These are phyloP conservation scores for Frankliniella intonsa DNA, from an alignment of 2,888 invertebrate species.

Conservation along the genomic window DNA sequence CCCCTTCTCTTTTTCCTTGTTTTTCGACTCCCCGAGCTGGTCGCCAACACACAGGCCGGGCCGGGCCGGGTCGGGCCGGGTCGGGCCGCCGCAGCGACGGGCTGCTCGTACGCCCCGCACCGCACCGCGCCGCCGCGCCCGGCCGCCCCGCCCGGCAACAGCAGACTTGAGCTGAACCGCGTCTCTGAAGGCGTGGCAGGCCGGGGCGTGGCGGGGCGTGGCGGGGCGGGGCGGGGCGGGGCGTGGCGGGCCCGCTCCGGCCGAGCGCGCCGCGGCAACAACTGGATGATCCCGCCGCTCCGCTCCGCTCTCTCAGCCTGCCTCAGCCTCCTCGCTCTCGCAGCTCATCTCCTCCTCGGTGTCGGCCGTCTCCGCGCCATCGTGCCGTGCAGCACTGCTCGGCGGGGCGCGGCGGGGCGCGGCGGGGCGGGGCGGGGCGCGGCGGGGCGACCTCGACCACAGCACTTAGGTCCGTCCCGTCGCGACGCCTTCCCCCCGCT, in stretches of 20 bases:
- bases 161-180: no score
- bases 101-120: not conserved
- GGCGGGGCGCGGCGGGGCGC: not conserved
- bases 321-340: no score
- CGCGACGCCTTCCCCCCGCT: not conserved
- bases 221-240: not conserved
- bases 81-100: not conserved
- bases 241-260: not conserved
- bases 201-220: not conserved
- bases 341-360: no score
- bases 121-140: not conserved
- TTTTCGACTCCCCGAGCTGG: no score
- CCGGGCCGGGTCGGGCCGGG: not conserved
- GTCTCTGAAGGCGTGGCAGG: not conserved
- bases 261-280: not conserved
- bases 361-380: not conserved
- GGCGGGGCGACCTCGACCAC: not conserved
- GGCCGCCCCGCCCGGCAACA: no score
- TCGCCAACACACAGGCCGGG: no score
- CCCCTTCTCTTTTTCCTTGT: no score
- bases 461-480: not conserved
- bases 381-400: not conserved
- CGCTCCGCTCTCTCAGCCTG: no score
- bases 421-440: not conserved
- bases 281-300: no score